Evolutionary conservation across 35 echinoderm and acorn worm species (phyloP).

Genomic region (Eucidaris tribuloides): DNA sequence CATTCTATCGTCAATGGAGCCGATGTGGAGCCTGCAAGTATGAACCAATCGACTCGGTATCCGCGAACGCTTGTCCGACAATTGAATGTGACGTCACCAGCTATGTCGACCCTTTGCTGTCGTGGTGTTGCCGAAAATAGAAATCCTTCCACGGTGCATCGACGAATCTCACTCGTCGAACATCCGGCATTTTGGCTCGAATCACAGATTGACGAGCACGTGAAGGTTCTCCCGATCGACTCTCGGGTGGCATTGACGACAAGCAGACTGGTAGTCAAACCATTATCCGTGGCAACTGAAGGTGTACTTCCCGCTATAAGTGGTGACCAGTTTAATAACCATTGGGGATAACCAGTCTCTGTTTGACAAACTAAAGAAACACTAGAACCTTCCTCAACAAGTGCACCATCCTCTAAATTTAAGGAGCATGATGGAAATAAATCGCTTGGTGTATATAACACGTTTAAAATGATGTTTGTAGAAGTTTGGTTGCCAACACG

Average conservation of each 20-base stretch:
- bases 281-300: neutral
- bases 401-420: neutral
- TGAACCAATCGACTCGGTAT: neutral
- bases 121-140: neutral
- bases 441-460: neutral
- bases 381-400: neutral
- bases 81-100: neutral
- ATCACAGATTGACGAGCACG: neutral
- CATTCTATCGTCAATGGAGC: neutral
- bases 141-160: neutral
- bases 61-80: neutral
- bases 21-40: neutral
- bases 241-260: neutral
- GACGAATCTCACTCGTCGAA: neutral
- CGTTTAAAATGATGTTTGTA: neutral
- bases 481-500: neutral
- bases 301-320: neutral
- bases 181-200: neutral
- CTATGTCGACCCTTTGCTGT: neutral
- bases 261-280: neutral
- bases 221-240: neutral
- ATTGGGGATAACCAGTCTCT: neutral
- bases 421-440: neutral
- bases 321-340: neutral
- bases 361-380: neutral